Evolutionary conservation across 2,113 vertebrate genomes (phyloP).

Genomic region (Callithrix jacchus): DNA sequence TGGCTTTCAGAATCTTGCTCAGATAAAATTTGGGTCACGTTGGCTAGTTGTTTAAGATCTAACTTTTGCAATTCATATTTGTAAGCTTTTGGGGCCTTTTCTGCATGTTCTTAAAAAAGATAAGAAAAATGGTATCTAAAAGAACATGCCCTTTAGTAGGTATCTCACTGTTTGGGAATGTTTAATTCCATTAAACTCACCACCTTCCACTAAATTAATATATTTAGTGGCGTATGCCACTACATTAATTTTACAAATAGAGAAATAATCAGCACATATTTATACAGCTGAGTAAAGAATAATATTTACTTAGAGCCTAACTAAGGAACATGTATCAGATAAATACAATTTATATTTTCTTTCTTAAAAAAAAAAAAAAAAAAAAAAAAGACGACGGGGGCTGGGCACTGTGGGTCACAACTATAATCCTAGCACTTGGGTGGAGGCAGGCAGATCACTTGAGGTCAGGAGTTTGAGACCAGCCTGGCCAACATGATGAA

Average conservation of each 20-base stretch:
- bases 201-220: background rate
- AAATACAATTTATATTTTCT: background rate
- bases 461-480: no score
- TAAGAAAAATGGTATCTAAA: background rate
- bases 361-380: background rate
- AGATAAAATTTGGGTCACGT: background rate
- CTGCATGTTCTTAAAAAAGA: background rate
- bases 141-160: background rate
- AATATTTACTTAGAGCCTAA: background rate
- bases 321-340: background rate
- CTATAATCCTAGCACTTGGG: no score
- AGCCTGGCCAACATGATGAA: no score
- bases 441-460: no score
- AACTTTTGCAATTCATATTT: background rate
- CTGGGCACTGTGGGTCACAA: no score
- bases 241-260: background rate
- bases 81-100: background rate
- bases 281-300: background rate
- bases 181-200: background rate
- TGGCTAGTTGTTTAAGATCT: background rate
- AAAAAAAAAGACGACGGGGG: background rate
- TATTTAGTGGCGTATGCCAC: background rate
- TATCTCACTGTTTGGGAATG: background rate
- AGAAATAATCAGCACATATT: background rate
- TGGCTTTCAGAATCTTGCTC: background rate